These are phyloP conservation scores for Actias luna DNA, from an alignment of 2,888 invertebrate species.

Conservation along the genomic window DNA sequence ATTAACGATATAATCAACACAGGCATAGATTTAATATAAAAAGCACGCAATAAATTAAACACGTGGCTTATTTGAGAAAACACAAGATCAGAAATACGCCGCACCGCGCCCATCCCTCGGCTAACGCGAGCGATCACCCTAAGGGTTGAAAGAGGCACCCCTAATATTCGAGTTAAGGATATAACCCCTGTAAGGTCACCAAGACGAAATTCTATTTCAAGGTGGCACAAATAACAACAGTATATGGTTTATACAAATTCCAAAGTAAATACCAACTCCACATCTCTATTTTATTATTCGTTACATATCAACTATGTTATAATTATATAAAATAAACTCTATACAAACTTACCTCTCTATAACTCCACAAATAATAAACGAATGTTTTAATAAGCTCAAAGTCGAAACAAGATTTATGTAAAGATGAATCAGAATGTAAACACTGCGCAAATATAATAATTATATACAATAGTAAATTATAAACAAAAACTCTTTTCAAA, in stretches of 20 bases:
- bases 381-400: too few species aligned
- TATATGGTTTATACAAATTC: neutral
- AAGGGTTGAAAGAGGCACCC: conserved; percentile 1
- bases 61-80: neutral
- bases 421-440: too few species aligned
- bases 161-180: conserved; percentile 7
- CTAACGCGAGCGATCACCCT: conserved; percentile 7
- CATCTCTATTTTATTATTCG: neutral
- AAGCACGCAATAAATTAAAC: neutral
- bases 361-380: too few species aligned
- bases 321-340: neutral
- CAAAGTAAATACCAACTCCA: neutral
- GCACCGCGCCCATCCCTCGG: neutral
- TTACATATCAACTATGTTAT: neutral
- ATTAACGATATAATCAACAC: neutral
- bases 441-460: too few species aligned
- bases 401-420: too few species aligned
- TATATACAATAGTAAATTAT: too few species aligned
- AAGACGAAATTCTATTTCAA: neutral
- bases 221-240: neutral
- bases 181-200: conserved; percentile 3
- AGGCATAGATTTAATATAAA: neutral
- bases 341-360: too few species aligned
- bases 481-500: too few species aligned
- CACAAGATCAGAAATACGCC: neutral